phyloP scores from a whole-genome alignment of 2,113 vertebrate species.

The Eulemur rufifrons region DNA sequence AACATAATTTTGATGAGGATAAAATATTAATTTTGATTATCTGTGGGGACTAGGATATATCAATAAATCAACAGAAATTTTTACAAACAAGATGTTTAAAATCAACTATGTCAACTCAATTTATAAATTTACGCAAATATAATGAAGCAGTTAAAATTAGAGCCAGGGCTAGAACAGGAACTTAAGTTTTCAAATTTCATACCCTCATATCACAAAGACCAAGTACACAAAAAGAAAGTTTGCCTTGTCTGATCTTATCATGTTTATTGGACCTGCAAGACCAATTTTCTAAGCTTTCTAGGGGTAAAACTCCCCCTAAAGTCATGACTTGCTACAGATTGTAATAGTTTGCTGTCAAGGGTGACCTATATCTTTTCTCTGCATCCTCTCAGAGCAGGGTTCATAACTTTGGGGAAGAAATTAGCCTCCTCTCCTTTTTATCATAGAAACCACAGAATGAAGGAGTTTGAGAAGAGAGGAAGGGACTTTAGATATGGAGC shows the following conservation, averaged over 20 bases:
- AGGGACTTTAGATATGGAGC: not conserved
- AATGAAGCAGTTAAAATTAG: not conserved
- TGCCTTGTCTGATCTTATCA: not conserved
- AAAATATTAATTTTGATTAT: not conserved
- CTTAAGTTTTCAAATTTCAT: not conserved
- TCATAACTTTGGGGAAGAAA: not conserved
- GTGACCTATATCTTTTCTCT: not conserved
- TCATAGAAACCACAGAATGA: not conserved
- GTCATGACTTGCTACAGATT: not conserved
- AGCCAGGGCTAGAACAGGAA: not conserved
- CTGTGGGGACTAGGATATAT: not conserved
- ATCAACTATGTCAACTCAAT: not conserved
- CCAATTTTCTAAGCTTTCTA: conserved; percentile 8
- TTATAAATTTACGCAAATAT: conserved; percentile 5
- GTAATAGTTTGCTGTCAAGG: not conserved
- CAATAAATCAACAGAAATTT: not conserved
- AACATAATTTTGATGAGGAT: not conserved
- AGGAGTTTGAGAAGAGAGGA: not conserved
- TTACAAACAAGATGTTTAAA: not conserved
- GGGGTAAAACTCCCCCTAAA: not conserved
- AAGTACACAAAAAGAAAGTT: not conserved
- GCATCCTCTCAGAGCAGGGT: not conserved
- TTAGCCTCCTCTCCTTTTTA: not conserved
- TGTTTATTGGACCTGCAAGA: not conserved
- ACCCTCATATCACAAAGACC: not conserved